Evolutionary conservation across 2,888 invertebrate genomes (phyloP).

Genomic region (Lasioglossum calceatum): DNA sequence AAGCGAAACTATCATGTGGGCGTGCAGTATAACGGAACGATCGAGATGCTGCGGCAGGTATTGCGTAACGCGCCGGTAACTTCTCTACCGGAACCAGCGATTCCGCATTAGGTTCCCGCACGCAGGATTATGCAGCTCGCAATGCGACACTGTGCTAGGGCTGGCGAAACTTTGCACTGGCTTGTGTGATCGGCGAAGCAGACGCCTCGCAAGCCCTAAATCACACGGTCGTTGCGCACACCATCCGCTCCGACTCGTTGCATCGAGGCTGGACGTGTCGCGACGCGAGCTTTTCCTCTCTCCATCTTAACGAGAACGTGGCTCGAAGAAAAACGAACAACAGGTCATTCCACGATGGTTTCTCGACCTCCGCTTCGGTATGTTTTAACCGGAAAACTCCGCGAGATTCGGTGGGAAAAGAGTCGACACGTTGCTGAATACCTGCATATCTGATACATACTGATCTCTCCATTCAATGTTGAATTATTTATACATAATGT

Average conservation of each 20-base stretch:
- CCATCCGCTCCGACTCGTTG: constrained; percentile 11
- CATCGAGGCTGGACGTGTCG: constrained; percentile 17
- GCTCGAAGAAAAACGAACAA: constrained; percentile 36
- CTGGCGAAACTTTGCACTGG: constrained; percentile 36
- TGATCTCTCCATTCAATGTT: not conserved
- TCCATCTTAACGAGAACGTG: constrained; percentile 30
- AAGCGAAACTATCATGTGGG: not conserved
- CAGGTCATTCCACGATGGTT: not conserved
- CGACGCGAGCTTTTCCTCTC: not conserved
- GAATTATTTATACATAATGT: not conserved
- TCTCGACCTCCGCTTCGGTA: not conserved
- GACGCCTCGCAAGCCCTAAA: constrained; percentile 29
- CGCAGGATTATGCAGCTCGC: constrained; percentile 48
- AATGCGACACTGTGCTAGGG: constrained; percentile 46
- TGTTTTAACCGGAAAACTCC: not conserved
- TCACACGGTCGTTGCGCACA: constrained; percentile 42
- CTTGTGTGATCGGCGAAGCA: constrained; percentile 41
- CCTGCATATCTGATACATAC: constrained; percentile 32
- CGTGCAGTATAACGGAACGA: constrained; percentile 6
- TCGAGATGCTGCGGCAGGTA: constrained; percentile 12
- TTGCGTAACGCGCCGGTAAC: constrained; percentile 25
- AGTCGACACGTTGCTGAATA: not conserved
- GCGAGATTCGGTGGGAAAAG: constrained; percentile 13
- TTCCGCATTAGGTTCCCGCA: constrained; percentile 44
- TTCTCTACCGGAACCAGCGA: constrained; percentile 34